phyloP scores from a whole-genome alignment of 2,797 vertebrate genomes.

The Pristis pectinata region DNA sequence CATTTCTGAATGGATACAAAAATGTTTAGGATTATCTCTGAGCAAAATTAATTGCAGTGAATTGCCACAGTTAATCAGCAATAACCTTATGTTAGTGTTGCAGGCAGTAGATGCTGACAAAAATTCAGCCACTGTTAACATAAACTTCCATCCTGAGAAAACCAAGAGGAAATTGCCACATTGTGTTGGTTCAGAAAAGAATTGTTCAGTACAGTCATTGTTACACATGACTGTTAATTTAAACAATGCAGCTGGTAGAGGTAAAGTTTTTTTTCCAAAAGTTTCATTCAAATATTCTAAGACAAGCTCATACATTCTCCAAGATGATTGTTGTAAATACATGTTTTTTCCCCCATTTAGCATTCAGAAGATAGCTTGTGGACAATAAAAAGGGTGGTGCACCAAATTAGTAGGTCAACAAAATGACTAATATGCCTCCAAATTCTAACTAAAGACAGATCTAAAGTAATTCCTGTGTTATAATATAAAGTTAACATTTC shows the following conservation, averaged over 20 bases:
- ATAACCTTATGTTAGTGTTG: background rate
- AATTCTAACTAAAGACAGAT: background rate
- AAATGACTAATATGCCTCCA: background rate
- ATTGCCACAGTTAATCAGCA: background rate
- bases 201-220: too few species aligned
- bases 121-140: background rate
- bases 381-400: background rate
- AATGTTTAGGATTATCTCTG: constrained; percentile 17
- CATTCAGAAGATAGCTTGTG: background rate
- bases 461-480: background rate
- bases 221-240: background rate
- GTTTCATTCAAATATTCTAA: background rate
- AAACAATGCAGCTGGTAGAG: background rate
- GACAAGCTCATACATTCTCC: background rate
- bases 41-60: constrained; percentile 22
- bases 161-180: background rate
- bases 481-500: constrained; percentile 24
- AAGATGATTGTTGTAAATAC: constrained; percentile 5
- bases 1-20: constrained; percentile 19
- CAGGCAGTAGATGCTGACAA: background rate
- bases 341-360: background rate
- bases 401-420: background rate
- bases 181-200: too few species aligned
- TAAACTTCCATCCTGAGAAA: background rate
- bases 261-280: background rate